phyloP scores from a whole-genome alignment of 2,888 invertebrate species.

The Xylota sylvarum region DNA sequence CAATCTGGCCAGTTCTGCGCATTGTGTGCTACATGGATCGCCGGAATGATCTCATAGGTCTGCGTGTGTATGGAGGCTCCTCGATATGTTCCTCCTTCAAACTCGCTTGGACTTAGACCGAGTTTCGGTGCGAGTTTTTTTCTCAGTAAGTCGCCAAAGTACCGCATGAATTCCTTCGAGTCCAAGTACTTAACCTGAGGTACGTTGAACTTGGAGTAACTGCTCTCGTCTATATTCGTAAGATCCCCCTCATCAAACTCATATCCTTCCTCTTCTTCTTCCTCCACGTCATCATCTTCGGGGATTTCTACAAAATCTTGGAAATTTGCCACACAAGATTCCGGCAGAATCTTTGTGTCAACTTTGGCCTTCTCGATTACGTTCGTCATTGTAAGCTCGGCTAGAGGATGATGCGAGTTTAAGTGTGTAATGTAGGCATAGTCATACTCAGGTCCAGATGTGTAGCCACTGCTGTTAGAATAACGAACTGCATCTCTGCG shows the following conservation, averaged over 20 bases:
- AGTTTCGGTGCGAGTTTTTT: conserved; percentile 87
- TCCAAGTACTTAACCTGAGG: conserved; percentile 85
- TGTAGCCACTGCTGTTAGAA: conserved; percentile 53
- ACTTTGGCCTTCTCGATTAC: conserved; percentile 62
- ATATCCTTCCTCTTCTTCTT: conserved; percentile 75
- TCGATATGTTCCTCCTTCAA: conserved; percentile 87
- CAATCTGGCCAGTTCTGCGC: conserved; percentile 89
- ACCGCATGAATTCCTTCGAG: conserved; percentile 89
- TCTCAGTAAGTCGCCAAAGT: conserved; percentile 88
- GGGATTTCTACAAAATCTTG: conserved; percentile 80
- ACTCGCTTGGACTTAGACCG: conserved; percentile 86
- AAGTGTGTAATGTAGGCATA: conserved; percentile 88
- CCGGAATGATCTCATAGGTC: conserved; percentile 89
- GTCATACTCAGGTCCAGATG: conserved; percentile 81
- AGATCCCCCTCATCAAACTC: conserved; percentile 74
- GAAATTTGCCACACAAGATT: conserved; percentile 81
- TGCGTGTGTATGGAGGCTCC: conserved; percentile 89
- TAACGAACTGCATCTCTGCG: conserved; percentile 33
- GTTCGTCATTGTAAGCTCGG: conserved; percentile 79
- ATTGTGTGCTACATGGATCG: conserved; percentile 85
- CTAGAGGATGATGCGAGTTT: conserved; percentile 87
- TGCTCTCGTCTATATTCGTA: background rate
- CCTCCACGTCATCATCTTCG: conserved; percentile 79
- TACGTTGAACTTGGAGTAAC: conserved; percentile 36
- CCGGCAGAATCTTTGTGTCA: conserved; percentile 81